Evolutionary conservation across 2,113 vertebrate species (phyloP), one percentile per base, ranked within the genome.

Genomic region (Tetraodon nigroviridis): DNA sequence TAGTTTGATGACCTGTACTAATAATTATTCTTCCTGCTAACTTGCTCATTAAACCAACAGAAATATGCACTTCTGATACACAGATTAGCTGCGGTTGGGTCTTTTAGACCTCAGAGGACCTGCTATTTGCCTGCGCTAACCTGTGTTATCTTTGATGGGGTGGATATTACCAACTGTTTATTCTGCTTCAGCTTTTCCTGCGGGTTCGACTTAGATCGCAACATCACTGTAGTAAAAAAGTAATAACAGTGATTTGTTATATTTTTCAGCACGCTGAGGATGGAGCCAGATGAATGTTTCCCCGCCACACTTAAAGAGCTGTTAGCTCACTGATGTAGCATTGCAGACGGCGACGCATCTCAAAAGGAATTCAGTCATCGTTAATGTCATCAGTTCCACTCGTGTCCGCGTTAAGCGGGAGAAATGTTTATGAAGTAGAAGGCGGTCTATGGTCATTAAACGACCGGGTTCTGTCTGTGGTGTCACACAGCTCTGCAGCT

Each of bases 401-500:
- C 12, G 44, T 17, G 44, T 16, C 44, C 7, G 44, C 14, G n/a
- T 16, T 46, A 46, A 46, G 44, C 11, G 19, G 8, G 54, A 63
- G 37, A 55, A 42, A 61, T 54, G 27, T 65, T 40, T 40, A 1
- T 1, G 21, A 20, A 51, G 53, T 5, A 20, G 60, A 17, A 20
- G 58, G 37, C 18, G 51, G 49, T 14, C 20, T n/a, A 55, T 27
- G 77, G 56, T 72, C 68, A 67, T 75, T 65, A 58, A 61, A 44
- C 71, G 73, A 75, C 13, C 42, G 16, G 45, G n/a, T n/a, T 67
- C 56, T 55, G 46, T 57, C 58, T 40, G 58, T 13, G 16, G 58
- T n/a, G 68, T 40, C 65, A 62, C 29, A 13, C 66, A 59, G 72
- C 67, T 58, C 48, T 51, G 75, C 83, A 85, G 83, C 80, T 83